Base-by-base conservation (phyloP, 1,140 invertebrate genomes). In the Bemisia tabaci region DNA sequence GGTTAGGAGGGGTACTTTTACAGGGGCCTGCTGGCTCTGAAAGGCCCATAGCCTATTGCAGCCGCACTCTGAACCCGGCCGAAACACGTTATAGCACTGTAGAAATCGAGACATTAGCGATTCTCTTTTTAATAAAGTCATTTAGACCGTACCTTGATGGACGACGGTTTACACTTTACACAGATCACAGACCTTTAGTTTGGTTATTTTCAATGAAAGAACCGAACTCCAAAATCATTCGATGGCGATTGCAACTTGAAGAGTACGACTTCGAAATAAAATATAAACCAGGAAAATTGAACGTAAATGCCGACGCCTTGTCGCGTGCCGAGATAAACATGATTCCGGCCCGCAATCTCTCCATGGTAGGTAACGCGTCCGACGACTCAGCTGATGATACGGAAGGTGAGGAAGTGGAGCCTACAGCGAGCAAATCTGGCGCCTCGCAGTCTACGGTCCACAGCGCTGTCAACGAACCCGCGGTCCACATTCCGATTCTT, bases 141-240 rank as follows among this genome's bases (percentile, higher is more conserved):
- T 82, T 82, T 66, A 65, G 75, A 65, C 74, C 75, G 24, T 83
- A 81, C 71, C 65, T 85, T 2, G 77, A 77, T 65, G 78, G 77
- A 22, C 72, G 64, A 33, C 73, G 78, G 62, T 84, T 83, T 68
- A 78, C 69, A 25, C 73, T 84, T 1, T 65, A 77, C 17, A 83
- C 79, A 1, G 82, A 85, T 68, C 79, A 84, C 69, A 72, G 73
- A 68, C 77, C 79, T 0, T 69, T 84, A 22, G 72, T 68, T 26
- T 83, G 78, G 76, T 68, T 83, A 1, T 74, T 77, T 27, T 76
- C 74, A 82, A n/a, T n/a, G n/a, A n/a, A n/a, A n/a, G n/a, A n/a
- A n/a, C n/a, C n/a, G n/a, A n/a, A n/a, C n/a, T n/a, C n/a, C n/a
- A n/a, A n/a, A n/a, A n/a, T n/a, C n/a, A n/a, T n/a, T n/a, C n/a